Conservation (phyloP, 2,113 vertebrate genomes). For the Triplophysa tibetana region DNA sequence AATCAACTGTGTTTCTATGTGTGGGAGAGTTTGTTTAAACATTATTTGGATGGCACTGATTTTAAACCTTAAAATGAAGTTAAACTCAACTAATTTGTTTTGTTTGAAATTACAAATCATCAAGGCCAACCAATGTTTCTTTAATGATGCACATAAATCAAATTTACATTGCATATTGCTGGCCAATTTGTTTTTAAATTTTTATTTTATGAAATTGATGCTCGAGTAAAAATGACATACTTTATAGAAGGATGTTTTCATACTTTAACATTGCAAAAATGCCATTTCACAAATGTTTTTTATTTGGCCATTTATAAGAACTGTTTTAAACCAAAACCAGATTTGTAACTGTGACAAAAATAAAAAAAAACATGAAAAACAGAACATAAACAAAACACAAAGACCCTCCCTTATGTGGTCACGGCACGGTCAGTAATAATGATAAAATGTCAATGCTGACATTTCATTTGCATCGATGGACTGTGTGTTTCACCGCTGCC, state of each 20-base stretch:
- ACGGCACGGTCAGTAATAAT: conserved; percentile 22
- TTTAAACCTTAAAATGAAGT: neutral
- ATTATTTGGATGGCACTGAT: neutral
- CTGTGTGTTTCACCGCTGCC: conserved; percentile 14
- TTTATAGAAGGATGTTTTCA: neutral
- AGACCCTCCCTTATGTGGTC: neutral
- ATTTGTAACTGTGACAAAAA: neutral
- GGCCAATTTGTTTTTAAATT: too few species aligned
- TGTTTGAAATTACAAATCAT: neutral
- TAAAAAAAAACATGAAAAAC: neutral
- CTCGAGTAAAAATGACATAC: neutral
- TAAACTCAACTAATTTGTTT: neutral
- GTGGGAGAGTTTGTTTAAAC: neutral
- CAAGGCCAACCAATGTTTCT: neutral
- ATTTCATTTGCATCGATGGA: conserved; percentile 28
- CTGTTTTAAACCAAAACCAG: neutral
- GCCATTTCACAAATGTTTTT: neutral
- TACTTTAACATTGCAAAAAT: neutral
- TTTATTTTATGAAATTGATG: too few species aligned
- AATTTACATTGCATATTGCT: too few species aligned
- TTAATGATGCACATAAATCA: neutral
- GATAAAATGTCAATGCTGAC: conserved; percentile 2
- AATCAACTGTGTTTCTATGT: neutral
- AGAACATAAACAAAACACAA: conserved; percentile 21
- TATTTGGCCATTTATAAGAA: conserved; percentile 11